phyloP scores from a whole-genome alignment of 2,113 vertebrate species.

The Neodon shergylaensis region DNA sequence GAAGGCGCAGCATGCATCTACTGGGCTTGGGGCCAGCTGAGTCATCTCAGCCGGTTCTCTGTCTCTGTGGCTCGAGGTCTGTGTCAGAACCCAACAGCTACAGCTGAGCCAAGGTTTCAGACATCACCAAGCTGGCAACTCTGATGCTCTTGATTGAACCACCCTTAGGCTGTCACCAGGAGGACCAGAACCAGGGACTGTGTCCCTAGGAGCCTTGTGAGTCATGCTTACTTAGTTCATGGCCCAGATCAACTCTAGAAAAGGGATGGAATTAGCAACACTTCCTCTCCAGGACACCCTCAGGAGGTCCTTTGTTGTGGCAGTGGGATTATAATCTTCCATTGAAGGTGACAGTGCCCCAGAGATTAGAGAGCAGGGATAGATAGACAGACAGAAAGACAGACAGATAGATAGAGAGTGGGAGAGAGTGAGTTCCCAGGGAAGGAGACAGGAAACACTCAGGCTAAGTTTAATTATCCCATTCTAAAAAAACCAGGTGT shows the following conservation, averaged over 20 bases:
- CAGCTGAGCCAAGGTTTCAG: not conserved
- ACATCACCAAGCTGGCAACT: not conserved
- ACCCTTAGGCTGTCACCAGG: not conserved
- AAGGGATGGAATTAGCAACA: not conserved
- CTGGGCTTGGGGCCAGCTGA: conserved; percentile 59
- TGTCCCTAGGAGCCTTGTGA: conserved; percentile 56
- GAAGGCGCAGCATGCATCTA: conserved; percentile 31
- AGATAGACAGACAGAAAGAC: not conserved
- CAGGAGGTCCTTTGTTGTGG: conserved; percentile 2
- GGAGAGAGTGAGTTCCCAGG: conserved; percentile 18
- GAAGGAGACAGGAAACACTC: conserved; percentile 3
- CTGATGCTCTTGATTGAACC: not conserved
- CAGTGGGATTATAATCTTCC: not conserved
- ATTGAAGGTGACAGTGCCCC: not conserved
- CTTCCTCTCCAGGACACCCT: conserved; percentile 29
- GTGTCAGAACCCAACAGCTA: conserved; percentile 15
- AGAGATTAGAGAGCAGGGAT: not conserved
- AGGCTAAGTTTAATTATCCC: not conserved
- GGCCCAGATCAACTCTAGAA: conserved; percentile 47
- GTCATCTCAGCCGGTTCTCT: conserved; percentile 38
- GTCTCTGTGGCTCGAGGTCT: conserved; percentile 39
- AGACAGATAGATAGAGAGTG: not conserved
- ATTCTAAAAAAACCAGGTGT: not conserved
- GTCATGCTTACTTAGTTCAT: not conserved
- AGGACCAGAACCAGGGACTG: not conserved